Evolutionary conservation across 1,140 invertebrate species (phyloP).

Genomic region (Lerema accius): DNA sequence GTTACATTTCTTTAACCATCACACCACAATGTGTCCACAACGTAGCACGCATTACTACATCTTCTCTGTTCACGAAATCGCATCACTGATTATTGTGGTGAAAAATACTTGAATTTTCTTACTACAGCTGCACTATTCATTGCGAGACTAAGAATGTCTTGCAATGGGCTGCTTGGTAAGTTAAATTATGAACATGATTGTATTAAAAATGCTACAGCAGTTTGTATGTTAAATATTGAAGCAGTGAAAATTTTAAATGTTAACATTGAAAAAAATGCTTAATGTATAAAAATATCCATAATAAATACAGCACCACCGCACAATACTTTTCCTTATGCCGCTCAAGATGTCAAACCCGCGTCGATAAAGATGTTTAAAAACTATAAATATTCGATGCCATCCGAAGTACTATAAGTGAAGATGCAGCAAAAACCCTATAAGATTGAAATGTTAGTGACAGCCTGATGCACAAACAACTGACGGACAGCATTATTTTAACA

Average conservation of each 20-base stretch:
- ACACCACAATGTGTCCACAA: conserved; percentile 60
- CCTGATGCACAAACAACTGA: conserved; percentile 78
- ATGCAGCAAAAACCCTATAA: conserved; percentile 71
- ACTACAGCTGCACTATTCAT: too few species aligned
- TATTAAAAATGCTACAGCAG: too few species aligned
- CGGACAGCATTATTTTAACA: conserved; percentile 79
- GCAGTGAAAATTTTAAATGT: too few species aligned
- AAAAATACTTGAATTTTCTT: too few species aligned
- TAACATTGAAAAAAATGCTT: too few species aligned
- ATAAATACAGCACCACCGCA: conserved; percentile 57
- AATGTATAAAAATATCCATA: conserved; percentile 43
- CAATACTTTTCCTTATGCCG: conserved; percentile 58
- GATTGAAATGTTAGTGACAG: conserved; percentile 81
- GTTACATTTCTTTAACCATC: conserved; percentile 76
- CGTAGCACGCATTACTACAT: conserved; percentile 39
- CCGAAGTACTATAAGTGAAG: conserved; percentile 62
- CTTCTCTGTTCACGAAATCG: too few species aligned
- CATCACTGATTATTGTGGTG: too few species aligned
- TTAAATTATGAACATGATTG: too few species aligned
- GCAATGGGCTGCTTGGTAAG: too few species aligned
- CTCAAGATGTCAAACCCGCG: conserved; percentile 67
- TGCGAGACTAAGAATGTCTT: too few species aligned
- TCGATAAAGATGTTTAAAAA: conserved; percentile 80
- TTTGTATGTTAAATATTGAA: too few species aligned
- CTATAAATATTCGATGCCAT: conserved; percentile 77